Evolutionary conservation across 2,888 invertebrate genomes (phyloP).

Genomic region (Myathropa florea): DNA sequence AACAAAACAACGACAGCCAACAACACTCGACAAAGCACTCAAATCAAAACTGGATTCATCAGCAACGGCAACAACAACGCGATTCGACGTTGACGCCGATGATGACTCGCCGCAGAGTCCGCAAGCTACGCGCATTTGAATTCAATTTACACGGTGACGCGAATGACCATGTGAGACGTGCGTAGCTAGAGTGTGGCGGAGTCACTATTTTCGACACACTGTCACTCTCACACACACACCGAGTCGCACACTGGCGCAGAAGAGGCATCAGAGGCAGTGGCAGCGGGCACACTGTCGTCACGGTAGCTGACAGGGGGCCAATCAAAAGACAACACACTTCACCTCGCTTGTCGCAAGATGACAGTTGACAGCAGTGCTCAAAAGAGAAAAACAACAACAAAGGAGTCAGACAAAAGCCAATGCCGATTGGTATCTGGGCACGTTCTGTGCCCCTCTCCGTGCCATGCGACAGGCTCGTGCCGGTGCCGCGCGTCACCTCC

Average conservation of each 20-base stretch:
- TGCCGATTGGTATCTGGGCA: slow-evolving; percentile 60
- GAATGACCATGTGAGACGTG: slow-evolving; percentile 64
- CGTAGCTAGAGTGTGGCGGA: slow-evolving; percentile 62
- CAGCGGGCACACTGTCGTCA: slow-evolving; percentile 21
- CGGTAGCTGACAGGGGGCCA: slow-evolving; percentile 53
- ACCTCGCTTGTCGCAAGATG: slow-evolving; percentile 61
- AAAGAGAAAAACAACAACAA: neutral
- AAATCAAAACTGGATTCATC: slow-evolving; percentile 20
- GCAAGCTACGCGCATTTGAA: slow-evolving; percentile 53
- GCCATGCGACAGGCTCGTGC: slow-evolving; percentile 64
- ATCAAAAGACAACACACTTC: slow-evolving; percentile 66
- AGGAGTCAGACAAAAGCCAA: slow-evolving; percentile 22
- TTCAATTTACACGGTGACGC: slow-evolving; percentile 66
- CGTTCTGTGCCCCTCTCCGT: slow-evolving; percentile 48
- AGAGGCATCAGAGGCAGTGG: neutral
- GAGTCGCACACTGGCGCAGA: slow-evolving; percentile 1
- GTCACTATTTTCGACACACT: slow-evolving; percentile 28
- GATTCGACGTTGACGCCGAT: slow-evolving; percentile 2
- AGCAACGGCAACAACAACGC: neutral
- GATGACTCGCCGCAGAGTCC: slow-evolving; percentile 32
- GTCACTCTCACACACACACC: neutral
- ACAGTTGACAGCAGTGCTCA: slow-evolving; percentile 56
- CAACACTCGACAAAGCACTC: neutral
- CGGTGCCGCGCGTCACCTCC: slow-evolving; percentile 3
- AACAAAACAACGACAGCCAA: neutral